Percentiles rank a stretch among this genome's conserved stretches.
Evolutionary conservation across 2,888 invertebrate species (phyloP).

Genomic region (Drosophila mettleri): DNA sequence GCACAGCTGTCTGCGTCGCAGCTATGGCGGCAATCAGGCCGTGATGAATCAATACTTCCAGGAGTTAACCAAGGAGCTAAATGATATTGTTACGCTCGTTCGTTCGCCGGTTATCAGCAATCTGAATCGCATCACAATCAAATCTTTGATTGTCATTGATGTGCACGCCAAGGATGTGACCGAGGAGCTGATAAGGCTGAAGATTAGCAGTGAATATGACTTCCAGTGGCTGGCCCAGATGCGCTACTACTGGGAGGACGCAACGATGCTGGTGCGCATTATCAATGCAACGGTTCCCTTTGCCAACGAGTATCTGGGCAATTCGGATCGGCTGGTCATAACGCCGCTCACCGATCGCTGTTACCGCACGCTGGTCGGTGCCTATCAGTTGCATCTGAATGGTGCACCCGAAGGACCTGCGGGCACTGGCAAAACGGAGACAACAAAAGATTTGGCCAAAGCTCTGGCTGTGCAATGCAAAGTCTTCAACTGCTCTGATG

Average conservation of each 20-base stretch:
- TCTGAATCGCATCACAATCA: constrained; percentile 88
- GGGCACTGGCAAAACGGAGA: constrained; percentile 96
- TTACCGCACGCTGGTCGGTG: constrained; percentile 90
- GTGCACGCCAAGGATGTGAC: constrained; percentile 90
- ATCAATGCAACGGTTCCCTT: constrained; percentile 89
- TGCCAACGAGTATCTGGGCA: constrained; percentile 91
- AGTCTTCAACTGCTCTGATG: constrained; percentile 91
- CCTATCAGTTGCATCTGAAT: constrained; percentile 89
- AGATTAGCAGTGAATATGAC: constrained; percentile 87
- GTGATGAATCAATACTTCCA: constrained; percentile 85
- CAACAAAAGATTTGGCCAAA: constrained; percentile 96
- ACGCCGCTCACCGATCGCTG: constrained; percentile 88
- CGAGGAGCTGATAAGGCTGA: constrained; percentile 86
- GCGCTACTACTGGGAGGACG: constrained; percentile 89
- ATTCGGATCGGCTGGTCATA: constrained; percentile 87
- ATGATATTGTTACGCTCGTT: constrained; percentile 87
- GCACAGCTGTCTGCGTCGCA: constrained; percentile 86
- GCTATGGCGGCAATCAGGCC: constrained; percentile 77
- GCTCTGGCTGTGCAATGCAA: constrained; percentile 94
- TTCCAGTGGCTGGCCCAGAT: constrained; percentile 91
- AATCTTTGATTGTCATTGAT: constrained; percentile 89
- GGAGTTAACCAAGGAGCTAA: constrained; percentile 86
- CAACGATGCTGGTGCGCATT: constrained; percentile 87
- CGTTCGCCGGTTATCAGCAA: constrained; percentile 87
- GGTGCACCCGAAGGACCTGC: constrained; percentile 91